These are phyloP conservation scores for Mormyrops boulengeri DNA, from an alignment of 2,797 vertebrate species.

Conservation along the genomic window DNA sequence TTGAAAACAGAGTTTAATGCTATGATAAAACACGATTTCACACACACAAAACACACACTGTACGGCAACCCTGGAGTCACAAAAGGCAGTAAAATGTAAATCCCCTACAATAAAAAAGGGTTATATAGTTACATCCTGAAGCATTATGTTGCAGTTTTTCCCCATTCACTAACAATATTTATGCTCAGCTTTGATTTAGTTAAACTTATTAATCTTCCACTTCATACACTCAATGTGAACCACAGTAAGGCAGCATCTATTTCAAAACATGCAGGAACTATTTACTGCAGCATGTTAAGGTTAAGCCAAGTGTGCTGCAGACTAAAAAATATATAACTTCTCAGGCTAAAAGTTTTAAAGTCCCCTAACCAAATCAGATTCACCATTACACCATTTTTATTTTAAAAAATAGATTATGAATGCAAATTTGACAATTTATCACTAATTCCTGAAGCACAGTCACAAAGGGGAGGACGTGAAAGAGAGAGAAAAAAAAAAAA, in stretches of 20 bases:
- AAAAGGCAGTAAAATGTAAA: constrained; percentile 2
- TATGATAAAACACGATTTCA: neutral
- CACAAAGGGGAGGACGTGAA: neutral
- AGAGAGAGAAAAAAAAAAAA: neutral
- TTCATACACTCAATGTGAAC: neutral
- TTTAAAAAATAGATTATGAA: neutral
- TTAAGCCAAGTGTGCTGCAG: neutral
- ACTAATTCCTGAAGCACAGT: neutral
- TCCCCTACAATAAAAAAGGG: neutral
- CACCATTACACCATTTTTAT: neutral
- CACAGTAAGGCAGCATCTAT: neutral
- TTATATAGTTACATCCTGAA: neutral
- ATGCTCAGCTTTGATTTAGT: neutral
- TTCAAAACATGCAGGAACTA: neutral
- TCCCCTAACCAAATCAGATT: neutral
- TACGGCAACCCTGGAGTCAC: neutral
- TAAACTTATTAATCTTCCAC: neutral
- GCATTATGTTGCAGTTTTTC: neutral
- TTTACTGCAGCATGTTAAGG: neutral
- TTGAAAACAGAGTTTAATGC: constrained; percentile 60
- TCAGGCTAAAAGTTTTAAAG: neutral
- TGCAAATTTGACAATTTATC: neutral
- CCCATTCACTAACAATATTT: neutral
- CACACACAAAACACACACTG: neutral
- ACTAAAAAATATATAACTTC: neutral